phyloP scores from a whole-genome alignment of 2,888 invertebrate genomes.

The Agriopis leucophaearia region DNA sequence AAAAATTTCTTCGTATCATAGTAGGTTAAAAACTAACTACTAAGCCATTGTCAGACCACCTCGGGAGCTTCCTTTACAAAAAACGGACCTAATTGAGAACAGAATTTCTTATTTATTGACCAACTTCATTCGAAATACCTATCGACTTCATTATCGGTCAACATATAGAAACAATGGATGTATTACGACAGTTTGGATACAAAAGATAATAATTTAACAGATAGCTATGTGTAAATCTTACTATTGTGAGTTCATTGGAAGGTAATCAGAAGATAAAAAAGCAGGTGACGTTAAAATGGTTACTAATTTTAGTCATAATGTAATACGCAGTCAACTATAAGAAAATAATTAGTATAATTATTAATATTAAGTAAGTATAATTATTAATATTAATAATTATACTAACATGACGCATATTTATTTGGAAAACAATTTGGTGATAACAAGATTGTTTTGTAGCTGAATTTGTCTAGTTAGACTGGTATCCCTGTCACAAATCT shows the following conservation, averaged over 20 bases:
- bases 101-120: no score
- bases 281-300: conserved; percentile 38
- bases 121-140: neutral
- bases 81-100: no score
- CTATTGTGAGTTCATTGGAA: conserved; percentile 51
- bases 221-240: conserved; percentile 48
- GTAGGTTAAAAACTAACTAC: no score
- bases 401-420: neutral
- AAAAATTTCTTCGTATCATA: no score
- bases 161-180: conserved; percentile 15
- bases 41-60: no score
- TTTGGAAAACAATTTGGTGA: neutral
- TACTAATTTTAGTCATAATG: conserved; percentile 46
- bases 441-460: neutral
- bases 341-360: no score
- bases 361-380: no score
- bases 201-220: conserved; percentile 30
- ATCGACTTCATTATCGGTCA: neutral
- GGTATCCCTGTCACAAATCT: neutral
- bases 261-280: conserved; percentile 46
- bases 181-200: conserved; percentile 21
- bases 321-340: conserved; percentile 19
- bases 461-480: no score
- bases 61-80: no score
- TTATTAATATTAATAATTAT: no score